A percentile compares a stretch with the other conserved stretches of the same genome.
Conservation (phyloP, 2,113 vertebrate species). For the Eidolon helvum region DNA sequence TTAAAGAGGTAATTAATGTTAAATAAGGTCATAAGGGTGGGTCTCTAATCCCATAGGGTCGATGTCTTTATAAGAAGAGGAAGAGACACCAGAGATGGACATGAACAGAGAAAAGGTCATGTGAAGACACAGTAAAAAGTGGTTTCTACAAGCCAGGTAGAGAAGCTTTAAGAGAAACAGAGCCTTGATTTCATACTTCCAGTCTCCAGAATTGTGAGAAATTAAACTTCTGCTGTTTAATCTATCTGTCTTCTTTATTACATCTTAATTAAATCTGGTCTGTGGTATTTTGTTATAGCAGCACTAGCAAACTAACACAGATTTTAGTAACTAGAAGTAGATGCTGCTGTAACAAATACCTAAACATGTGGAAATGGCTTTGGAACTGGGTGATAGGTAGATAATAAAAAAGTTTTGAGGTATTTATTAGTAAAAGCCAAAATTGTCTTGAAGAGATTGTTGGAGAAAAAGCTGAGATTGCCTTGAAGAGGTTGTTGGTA, state of each 20-base stretch:
- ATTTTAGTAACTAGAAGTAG: neutral
- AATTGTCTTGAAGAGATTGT: neutral
- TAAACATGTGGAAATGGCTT: neutral
- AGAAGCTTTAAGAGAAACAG: neutral
- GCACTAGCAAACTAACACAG: neutral
- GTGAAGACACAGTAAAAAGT: neutral
- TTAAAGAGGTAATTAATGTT: neutral
- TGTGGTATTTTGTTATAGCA: neutral
- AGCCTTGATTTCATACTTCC: neutral
- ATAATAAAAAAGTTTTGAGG: neutral
- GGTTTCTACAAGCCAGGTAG: neutral
- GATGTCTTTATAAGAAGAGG: neutral
- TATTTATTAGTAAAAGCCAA: neutral
- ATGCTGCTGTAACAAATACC: neutral
- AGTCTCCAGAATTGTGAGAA: neutral
- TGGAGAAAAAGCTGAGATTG: too few species aligned
- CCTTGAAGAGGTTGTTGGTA: neutral
- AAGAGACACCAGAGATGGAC: neutral
- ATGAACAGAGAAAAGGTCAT: neutral
- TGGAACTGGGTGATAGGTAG: neutral
- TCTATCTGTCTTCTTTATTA: too few species aligned
- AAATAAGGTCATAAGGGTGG: neutral
- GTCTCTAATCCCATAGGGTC: neutral
- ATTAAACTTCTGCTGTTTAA: neutral
- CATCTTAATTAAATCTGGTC: neutral